phyloP scores from a whole-genome alignment of 2,888 invertebrate species.

The Campoplex capitator region DNA sequence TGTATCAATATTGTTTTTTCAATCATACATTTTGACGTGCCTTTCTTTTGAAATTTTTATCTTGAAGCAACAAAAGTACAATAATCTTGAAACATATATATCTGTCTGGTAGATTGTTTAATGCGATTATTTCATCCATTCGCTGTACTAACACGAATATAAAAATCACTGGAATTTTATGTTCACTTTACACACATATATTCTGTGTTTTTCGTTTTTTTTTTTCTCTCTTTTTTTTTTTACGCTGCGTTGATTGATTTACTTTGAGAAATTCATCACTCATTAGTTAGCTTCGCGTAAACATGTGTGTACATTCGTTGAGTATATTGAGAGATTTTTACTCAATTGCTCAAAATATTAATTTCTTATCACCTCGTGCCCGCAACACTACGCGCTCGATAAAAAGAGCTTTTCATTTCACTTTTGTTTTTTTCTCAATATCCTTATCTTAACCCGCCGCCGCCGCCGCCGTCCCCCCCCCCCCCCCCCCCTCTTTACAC shows the following conservation, averaged over 20 bases:
- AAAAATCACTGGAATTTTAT: conserved; percentile 56
- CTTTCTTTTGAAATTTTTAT: conserved; percentile 37
- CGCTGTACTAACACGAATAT: conserved; percentile 78
- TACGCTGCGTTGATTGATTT: conserved; percentile 76
- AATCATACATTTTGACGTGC: conserved; percentile 52
- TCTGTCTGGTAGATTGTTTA: conserved; percentile 81
- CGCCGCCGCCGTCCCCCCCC: conserved; percentile 11
- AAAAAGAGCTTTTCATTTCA: conserved; percentile 53
- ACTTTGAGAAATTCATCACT: not conserved
- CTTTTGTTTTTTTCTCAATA: conserved; percentile 50
- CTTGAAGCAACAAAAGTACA: conserved; percentile 75
- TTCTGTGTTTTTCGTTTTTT: conserved; percentile 65
- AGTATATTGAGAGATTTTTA: conserved; percentile 64
- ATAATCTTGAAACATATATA: conserved; percentile 66
- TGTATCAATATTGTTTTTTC: not conserved
- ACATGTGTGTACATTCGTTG: conserved; percentile 37
- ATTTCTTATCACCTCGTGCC: conserved; percentile 24
- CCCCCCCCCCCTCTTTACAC: conserved; percentile 45
- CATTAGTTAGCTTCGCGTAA: conserved; percentile 65
- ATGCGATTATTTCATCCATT: conserved; percentile 81
- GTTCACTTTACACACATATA: conserved; percentile 33
- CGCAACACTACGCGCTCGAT: conserved; percentile 45
- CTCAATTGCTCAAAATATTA: conserved; percentile 19
- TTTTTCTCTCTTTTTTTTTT: conserved; percentile 66
- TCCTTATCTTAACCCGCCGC: conserved; percentile 8